Conservation (phyloP, 2,888 invertebrate genomes). For the Cheilosia pagana region DNA sequence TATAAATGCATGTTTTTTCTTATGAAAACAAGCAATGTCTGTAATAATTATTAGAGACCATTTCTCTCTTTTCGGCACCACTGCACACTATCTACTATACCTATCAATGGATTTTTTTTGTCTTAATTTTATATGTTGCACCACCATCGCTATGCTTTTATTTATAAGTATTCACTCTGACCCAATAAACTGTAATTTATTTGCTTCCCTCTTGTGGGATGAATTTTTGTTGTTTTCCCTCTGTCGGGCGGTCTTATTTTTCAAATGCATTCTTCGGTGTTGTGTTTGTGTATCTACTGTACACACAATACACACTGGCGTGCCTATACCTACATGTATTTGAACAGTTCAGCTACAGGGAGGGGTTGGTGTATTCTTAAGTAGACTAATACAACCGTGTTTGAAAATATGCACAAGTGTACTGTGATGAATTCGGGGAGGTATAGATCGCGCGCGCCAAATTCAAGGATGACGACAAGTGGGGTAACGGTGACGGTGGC, state of each 20-base stretch:
- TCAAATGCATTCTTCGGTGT: constrained; percentile 9
- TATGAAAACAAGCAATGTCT: too few species aligned
- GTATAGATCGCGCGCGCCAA: constrained; percentile 24
- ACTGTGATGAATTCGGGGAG: constrained; percentile 14
- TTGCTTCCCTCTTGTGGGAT: constrained; percentile 51
- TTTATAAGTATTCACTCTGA: constrained; percentile 49
- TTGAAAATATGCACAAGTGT: constrained; percentile 1
- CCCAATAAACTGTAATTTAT: constrained; percentile 59
- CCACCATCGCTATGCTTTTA: constrained; percentile 16
- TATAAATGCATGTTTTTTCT: too few species aligned
- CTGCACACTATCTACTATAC: constrained; percentile 5
- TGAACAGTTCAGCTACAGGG: not conserved
- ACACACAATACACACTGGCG: not conserved
- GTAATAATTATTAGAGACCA: too few species aligned
- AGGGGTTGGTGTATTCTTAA: constrained; percentile 25
- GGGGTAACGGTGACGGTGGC: not conserved
- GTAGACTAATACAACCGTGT: constrained; percentile 30
- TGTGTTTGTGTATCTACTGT: not conserved
- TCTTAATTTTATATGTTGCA: constrained; percentile 9
- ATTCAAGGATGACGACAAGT: constrained; percentile 42
- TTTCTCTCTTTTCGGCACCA: not conserved
- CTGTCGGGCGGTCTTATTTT: constrained; percentile 18
- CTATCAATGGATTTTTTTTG: constrained; percentile 14
- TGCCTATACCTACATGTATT: not conserved
- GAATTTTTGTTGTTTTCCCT: not conserved